Base-by-base conservation (phyloP, 2,888 invertebrate genomes). In the Pachymerium ferrugineum region DNA sequence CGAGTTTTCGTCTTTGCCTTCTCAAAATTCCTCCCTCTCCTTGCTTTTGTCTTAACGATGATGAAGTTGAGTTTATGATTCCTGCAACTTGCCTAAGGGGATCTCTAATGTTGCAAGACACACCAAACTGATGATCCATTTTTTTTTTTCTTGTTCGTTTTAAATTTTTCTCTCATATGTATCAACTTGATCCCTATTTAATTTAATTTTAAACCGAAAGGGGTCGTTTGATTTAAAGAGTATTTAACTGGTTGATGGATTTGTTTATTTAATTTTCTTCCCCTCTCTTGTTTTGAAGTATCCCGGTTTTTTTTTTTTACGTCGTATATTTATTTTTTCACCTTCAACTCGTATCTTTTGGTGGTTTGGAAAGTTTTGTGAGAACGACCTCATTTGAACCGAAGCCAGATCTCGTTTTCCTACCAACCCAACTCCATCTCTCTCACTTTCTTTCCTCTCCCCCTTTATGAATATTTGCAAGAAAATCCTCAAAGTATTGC, bases 91-190 rank as follows among this genome's bases (percentile, higher is more conserved):
- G 47, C 47, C 47, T 54, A 10, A 22, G 16, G 47, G 47, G 47
- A 54, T 54, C 47, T 54, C 47, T 54, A 54, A 54, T 54, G 47
- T 54, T 54, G 47, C 47, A 54, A 54, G 38, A 38, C 47, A 54
- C 47, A 54, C 47, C 47, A 19, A 54, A 38, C 38, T 38, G 38
- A 38, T 38, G 16, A 16, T 38, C 12, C n/a, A n/a, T 38, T 38
- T 38, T 38, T 38, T 38, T 38, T 38, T 0, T 4, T 1, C 38
- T 38, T 38, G 14, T 38, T 38, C 16, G 4, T 38, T n/a, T n/a
- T n/a, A n/a, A n/a, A n/a, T n/a, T n/a, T n/a, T n/a, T n/a, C n/a
- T n/a, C n/a, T n/a, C n/a, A n/a, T n/a, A n/a, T n/a, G n/a, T n/a
- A n/a, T n/a, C n/a, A n/a, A n/a, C n/a, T n/a, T n/a, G n/a, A n/a